A percentile compares a stretch with the other conserved stretches of the same genome.
These are phyloP conservation scores for Phalera bucephala DNA, from an alignment of 2,888 invertebrate genomes.

Conservation along the genomic window DNA sequence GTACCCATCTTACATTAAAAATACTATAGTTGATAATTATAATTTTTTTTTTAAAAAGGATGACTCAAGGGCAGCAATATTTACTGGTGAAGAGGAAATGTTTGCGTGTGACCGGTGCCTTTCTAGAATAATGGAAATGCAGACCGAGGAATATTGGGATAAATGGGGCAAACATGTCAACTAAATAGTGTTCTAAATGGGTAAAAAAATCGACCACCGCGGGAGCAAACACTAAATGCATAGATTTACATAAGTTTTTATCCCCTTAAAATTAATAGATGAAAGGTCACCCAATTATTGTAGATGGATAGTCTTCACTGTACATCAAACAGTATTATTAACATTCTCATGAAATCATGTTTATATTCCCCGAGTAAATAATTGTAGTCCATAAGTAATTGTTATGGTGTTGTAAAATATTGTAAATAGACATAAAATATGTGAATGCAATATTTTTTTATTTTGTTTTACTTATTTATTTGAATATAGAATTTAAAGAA, in stretches of 20 bases:
- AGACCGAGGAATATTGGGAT: conserved; percentile 96
- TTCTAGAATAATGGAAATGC: conserved; percentile 98
- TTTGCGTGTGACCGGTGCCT: conserved; percentile 98
- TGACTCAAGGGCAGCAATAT: conserved; percentile 92
- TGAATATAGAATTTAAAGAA: conserved; percentile 1
- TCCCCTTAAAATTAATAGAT: no score
- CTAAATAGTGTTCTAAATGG: conserved; percentile 1
- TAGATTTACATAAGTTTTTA: neutral
- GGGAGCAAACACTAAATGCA: neutral
- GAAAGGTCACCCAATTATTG: no score
- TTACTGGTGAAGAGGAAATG: conserved; percentile 98
- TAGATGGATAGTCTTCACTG: neutral
- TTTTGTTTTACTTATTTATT: conserved; percentile 2
- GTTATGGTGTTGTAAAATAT: neutral
- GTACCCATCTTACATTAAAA: no score
- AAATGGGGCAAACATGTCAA: conserved; percentile 85
- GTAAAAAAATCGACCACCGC: neutral
- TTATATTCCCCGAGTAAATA: neutral
- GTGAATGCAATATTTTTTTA: neutral
- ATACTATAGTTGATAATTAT: neutral
- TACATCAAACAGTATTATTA: conserved; percentile 28
- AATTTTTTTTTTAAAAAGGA: conserved; percentile 74
- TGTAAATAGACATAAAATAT: neutral
- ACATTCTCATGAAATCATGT: conserved; percentile 10
- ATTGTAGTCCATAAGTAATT: no score